Percentiles rank a stretch among this genome's conserved stretches.
phyloP scores from a whole-genome alignment of 2,888 invertebrate species.

The Lepidochrysops patricia region DNA sequence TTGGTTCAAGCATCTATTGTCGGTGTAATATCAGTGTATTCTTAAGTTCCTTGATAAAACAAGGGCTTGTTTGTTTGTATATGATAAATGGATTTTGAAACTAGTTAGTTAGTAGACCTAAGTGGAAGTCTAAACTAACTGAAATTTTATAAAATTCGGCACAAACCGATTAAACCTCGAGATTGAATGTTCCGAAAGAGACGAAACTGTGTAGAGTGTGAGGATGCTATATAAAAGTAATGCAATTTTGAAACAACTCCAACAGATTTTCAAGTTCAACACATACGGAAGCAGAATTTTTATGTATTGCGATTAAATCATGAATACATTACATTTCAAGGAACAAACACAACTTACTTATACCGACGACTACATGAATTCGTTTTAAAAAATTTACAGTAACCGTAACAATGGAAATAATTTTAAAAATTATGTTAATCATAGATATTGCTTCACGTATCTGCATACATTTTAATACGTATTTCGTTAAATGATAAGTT shows the following conservation, averaged over 20 bases:
- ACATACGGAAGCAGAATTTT: background rate
- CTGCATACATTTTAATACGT: background rate
- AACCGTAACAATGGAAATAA: background rate
- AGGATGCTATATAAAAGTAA: background rate
- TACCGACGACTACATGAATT: background rate
- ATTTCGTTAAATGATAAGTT: background rate
- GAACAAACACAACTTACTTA: background rate
- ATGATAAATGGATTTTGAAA: too few species aligned
- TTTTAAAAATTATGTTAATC: background rate
- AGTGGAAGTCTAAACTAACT: too few species aligned
- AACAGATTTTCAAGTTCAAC: background rate
- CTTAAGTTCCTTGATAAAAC: too few species aligned
- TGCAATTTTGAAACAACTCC: background rate
- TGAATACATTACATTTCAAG: background rate
- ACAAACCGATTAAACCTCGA: too few species aligned
- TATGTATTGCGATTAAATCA: background rate
- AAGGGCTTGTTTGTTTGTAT: too few species aligned
- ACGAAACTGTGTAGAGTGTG: too few species aligned
- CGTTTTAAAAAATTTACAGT: background rate
- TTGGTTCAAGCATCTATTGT: too few species aligned
- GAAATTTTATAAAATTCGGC: too few species aligned
- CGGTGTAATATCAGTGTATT: too few species aligned
- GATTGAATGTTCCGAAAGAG: too few species aligned
- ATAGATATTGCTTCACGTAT: too few species aligned
- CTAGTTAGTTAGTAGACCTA: too few species aligned